A percentile compares a stretch with the other conserved stretches of the same genome.
Conservation (phyloP, 2,797 vertebrate species). For the Pantherophis alleghaniensis region DNA sequence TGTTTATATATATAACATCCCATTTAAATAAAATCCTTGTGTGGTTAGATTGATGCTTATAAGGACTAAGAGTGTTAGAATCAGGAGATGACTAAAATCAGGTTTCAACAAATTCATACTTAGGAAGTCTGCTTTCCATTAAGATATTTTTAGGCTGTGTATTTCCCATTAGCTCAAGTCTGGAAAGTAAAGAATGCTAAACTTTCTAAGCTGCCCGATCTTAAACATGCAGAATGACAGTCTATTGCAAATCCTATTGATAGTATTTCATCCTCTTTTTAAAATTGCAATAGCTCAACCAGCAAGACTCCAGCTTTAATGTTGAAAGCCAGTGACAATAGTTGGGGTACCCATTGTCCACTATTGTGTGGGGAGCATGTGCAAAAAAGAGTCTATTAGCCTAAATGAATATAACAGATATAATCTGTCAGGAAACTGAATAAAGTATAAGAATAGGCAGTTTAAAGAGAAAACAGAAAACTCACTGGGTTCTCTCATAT, state of each 20-base stretch:
- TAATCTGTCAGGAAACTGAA: neutral
- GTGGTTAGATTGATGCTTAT: neutral
- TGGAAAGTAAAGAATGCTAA: neutral
- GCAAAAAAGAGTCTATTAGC: neutral
- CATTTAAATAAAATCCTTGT: neutral
- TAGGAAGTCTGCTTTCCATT: neutral
- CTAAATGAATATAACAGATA: neutral
- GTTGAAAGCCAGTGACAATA: neutral
- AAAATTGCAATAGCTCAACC: neutral
- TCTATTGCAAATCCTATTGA: neutral
- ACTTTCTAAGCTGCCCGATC: neutral
- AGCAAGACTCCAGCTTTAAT: neutral
- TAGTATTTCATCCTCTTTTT: neutral
- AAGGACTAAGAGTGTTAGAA: neutral
- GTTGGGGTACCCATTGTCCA: neutral
- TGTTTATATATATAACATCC: neutral
- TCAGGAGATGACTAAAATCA: neutral
- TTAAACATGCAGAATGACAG: neutral
- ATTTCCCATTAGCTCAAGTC: neutral
- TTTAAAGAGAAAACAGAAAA: slow-evolving; percentile 4
- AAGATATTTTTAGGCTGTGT: neutral
- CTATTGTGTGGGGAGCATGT: neutral
- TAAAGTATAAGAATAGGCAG: neutral
- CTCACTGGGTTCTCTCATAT: neutral
- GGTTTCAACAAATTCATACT: neutral